Conservation (phyloP, 2,888 invertebrate genomes). For the Tanypteryx hageni region DNA sequence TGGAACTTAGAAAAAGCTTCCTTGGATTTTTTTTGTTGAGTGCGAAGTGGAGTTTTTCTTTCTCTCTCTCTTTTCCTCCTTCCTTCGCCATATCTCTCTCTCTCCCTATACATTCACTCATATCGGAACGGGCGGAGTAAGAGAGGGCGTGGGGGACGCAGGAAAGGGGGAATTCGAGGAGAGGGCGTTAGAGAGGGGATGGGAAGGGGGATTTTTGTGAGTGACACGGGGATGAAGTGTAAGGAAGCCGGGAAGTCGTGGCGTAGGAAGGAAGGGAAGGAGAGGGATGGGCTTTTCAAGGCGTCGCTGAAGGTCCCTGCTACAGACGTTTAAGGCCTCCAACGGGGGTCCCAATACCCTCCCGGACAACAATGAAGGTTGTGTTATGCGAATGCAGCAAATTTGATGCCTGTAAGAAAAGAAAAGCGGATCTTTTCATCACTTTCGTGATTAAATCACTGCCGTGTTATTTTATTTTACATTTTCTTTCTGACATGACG, state of each 20-base stretch:
- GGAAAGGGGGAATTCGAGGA: not conserved
- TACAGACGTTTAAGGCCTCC: not conserved
- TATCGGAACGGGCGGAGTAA: not conserved
- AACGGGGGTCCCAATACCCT: constrained; percentile 53
- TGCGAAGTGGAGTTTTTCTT: constrained; percentile 1
- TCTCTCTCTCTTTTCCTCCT: not conserved
- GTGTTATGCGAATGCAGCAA: constrained; percentile 57
- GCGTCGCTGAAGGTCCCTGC: constrained; percentile 51
- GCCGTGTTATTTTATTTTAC: constrained; percentile 44
- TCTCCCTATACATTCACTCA: no score
- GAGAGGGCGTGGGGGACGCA: not conserved
- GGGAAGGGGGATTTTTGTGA: constrained; percentile 26
- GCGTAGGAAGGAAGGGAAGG: constrained; percentile 15
- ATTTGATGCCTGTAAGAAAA: constrained; percentile 61
- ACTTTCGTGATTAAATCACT: constrained; percentile 40
- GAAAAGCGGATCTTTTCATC: constrained; percentile 36
- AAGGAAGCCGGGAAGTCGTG: constrained; percentile 33
- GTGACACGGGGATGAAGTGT: constrained; percentile 63
- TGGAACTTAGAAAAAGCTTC: constrained; percentile 34
- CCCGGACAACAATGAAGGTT: constrained; percentile 51
- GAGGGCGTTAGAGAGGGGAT: not conserved
- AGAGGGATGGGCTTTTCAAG: constrained; percentile 26
- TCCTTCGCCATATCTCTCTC: not conserved
- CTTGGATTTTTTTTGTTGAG: constrained; percentile 6
- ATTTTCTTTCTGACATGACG: constrained; percentile 53